Evolutionary conservation across 2,888 invertebrate species (phyloP).

Genomic region (Copidosoma aretas): DNA sequence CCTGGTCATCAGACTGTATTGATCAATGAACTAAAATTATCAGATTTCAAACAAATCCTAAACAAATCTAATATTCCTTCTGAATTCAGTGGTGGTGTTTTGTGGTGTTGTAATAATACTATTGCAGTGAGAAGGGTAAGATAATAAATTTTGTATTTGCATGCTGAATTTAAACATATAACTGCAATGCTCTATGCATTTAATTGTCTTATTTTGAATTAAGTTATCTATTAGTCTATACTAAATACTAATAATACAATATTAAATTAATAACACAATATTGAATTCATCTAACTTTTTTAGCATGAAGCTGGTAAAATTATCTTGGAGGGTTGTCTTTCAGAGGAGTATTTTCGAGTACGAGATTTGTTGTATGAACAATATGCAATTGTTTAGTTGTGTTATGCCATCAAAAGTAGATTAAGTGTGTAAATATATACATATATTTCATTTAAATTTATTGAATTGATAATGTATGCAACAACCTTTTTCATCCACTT

Average conservation of each 20-base stretch:
- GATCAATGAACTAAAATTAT: conserved; percentile 90
- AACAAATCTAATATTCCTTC: conserved; percentile 78
- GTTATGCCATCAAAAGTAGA: neutral
- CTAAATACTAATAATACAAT: neutral
- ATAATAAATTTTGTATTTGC: conserved; percentile 22
- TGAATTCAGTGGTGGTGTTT: conserved; percentile 89
- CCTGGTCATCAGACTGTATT: conserved; percentile 83
- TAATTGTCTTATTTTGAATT: too few relatives aligned
- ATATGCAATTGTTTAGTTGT: conserved; percentile 86
- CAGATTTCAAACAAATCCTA: conserved; percentile 86
- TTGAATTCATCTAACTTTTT: conserved; percentile 52
- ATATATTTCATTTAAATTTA: conserved; percentile 1
- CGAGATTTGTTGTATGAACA: conserved; percentile 92
- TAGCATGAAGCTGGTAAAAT: conserved; percentile 92
- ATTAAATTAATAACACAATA: neutral
- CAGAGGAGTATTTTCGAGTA: conserved; percentile 94
- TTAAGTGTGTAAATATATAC: conserved; percentile 24
- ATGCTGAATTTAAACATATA: neutral
- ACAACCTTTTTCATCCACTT: too few relatives aligned
- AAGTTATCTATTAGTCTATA: too few relatives aligned
- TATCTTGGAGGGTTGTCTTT: conserved; percentile 90
- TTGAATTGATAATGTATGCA: too few relatives aligned
- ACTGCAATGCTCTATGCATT: too few relatives aligned
- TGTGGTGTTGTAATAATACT: conserved; percentile 92
- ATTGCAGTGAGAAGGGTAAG: conserved; percentile 85